Conservation (phyloP, 2,113 vertebrate species). For the Symphodus melops region DNA sequence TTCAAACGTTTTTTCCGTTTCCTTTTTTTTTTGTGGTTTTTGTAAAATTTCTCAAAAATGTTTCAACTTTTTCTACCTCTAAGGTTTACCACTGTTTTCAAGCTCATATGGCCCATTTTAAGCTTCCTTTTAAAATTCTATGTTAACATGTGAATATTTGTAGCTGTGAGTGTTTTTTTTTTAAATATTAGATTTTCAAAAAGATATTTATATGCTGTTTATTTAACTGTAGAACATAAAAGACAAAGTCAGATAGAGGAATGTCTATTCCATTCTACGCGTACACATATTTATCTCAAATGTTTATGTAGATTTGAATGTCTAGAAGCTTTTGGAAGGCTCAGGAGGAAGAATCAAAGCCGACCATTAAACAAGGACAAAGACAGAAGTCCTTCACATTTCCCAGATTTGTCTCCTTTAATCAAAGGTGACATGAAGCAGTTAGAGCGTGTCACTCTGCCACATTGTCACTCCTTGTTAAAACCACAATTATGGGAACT, state of each 20-base stretch:
- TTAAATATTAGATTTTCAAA: slow-evolving; percentile 26
- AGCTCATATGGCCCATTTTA: slow-evolving; percentile 35
- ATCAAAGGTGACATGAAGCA: slow-evolving; percentile 29
- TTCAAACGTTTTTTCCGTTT: not conserved
- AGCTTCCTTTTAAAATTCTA: slow-evolving; percentile 16
- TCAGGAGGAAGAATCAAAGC: slow-evolving; percentile 2
- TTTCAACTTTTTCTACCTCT: slow-evolving; percentile 74
- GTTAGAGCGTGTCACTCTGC: slow-evolving; percentile 19
- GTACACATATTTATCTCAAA: slow-evolving; percentile 57
- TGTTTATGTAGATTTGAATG: slow-evolving; percentile 34
- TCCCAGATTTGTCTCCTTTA: slow-evolving; percentile 15
- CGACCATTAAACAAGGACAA: slow-evolving; percentile 1
- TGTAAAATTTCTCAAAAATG: slow-evolving; percentile 42
- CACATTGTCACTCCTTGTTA: slow-evolving; percentile 34
- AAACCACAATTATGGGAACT: not conserved
- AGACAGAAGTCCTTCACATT: slow-evolving; percentile 35
- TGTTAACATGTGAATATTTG: slow-evolving; percentile 33
- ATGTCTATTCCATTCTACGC: slow-evolving; percentile 30
- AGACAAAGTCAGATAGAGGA: slow-evolving; percentile 31
- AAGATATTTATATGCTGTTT: slow-evolving; percentile 48
- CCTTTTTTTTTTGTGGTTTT: slow-evolving; percentile 28
- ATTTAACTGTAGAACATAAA: slow-evolving; percentile 52
- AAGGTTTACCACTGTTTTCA: slow-evolving; percentile 70
- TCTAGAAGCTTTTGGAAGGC: slow-evolving; percentile 10
- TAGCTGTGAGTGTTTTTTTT: slow-evolving; percentile 24